Evolutionary conservation across 2,797 vertebrate genomes (phyloP), one percentile per base, ranked within the genome.

Genomic region (Acanthurus tractus): DNA sequence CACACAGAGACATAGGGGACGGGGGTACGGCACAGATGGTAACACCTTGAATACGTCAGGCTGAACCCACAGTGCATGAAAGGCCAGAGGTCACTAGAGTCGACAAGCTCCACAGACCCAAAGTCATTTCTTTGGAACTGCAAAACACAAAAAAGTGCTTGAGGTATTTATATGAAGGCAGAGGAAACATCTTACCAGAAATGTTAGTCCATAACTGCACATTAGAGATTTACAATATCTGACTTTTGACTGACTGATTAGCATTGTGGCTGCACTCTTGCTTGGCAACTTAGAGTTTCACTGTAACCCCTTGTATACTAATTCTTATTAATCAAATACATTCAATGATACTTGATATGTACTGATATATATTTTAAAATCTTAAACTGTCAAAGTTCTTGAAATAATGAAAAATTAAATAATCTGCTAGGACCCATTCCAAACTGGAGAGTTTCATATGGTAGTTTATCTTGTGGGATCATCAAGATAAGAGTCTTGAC

Each of bases 21-120:
- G 8, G 44, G 45, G 77, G 61, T 14, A 14, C 25, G 2, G 49
- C 86, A 86, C 91, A 93, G 91, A 94, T 90, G 92, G 89, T 57
- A 87, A 92, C 90, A 94, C 91, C 93, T 93, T 93, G 84, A 92
- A 92, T 90, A 88, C 78, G 84, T 91, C 84, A 74, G 79, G 79
- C 80, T 86, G 85, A 93, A 91, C 76, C 82, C 76, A 86, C 86
- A 77, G 68, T 85, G 83, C 67, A 66, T 72, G 76, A 81, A 46
- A 22, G 91, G 91, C 90, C 92, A 88, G 59, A 81, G 91, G 92
- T 90, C 89, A 83, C 15, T 23, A 25, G 71, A 81, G 85, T 81
- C 14, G 64, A 90, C 86, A 72, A 85, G 82, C 77, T 79, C 58
- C 74, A 76, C 59, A 68, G 74, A 84, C 53, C 67, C 1, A 22